Evolutionary conservation across 2,888 invertebrate genomes (phyloP).

Genomic region (Oithona nana): DNA sequence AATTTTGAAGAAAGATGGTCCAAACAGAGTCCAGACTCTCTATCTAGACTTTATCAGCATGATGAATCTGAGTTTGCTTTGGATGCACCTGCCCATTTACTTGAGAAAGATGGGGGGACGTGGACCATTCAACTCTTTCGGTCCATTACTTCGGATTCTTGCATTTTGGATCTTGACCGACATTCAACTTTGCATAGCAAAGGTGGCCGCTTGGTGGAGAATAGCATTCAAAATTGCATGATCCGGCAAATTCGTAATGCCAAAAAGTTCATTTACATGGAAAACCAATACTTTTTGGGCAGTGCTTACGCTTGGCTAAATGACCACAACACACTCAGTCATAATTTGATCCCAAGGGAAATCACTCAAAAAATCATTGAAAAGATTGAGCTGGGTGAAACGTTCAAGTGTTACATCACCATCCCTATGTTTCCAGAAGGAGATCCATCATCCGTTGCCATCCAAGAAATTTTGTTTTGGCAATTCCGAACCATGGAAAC

Average conservation of each 20-base stretch:
- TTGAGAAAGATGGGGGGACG: constrained; percentile 7
- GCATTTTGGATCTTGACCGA: constrained; percentile 18
- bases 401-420: constrained; percentile 20
- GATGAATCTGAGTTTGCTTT: constrained; percentile 18
- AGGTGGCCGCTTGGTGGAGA: constrained; percentile 20
- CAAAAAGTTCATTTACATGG: constrained; percentile 20
- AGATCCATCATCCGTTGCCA: constrained; percentile 20
- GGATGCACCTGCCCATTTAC: constrained; percentile 17
- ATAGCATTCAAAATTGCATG: constrained; percentile 20
- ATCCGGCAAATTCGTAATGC: constrained; percentile 21
- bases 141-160: constrained; percentile 13
- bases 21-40: too few species aligned
- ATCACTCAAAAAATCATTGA: constrained; percentile 19
- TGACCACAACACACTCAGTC: constrained; percentile 20
- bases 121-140: constrained; percentile 21
- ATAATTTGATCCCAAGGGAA: constrained; percentile 20
- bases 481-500: constrained; percentile 22
- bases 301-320: constrained; percentile 20
- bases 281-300: constrained; percentile 22
- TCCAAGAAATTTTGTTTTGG: constrained; percentile 22
- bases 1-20: constrained; percentile 21
- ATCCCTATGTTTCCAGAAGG: constrained; percentile 21
- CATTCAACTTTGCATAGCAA: constrained; percentile 18
- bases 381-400: constrained; percentile 20
- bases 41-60: too few species aligned